Base-by-base conservation (phyloP, 2,888 invertebrate species). In the Periphyllus acericola region DNA sequence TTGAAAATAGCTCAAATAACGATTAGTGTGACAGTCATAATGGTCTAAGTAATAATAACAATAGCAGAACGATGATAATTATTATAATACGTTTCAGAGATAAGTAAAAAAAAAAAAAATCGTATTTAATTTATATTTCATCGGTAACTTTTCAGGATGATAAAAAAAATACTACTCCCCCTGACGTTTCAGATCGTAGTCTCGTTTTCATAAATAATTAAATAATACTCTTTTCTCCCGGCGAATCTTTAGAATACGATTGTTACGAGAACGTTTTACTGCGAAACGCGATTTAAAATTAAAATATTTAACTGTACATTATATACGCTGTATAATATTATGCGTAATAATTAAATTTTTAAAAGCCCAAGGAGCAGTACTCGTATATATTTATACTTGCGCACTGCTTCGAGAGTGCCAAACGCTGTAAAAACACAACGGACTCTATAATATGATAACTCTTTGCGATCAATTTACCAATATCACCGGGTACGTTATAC, bases 281-380 rank as follows among this genome's bases (percentile, higher is more conserved):
- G 19, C 78, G 14, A 78, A 36, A 60, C 60, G 60, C 8, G 79
- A 14, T 79, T 60, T 34, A 29, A 60, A 79, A 79, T 79, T 34
- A 79, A 60, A 79, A 79, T 79, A 60, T 60, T 79, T 60, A 21
- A 79, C 14, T 14, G 11, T 46, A 46, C 3, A 46, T 46, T 14
- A 40, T 40, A 8, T 3, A 14, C 14, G 11, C 14, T 46, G 46
- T 36, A 36, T 36, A 36, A 36, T 36, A 46, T 46, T 46, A 46
- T 11, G 14, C 46, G 14, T 46, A 14, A 14, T 46, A 46, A 46
- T 14, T 46, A 46, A 46, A 46, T 0, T 46, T 46, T 46, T 14
- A 46, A 46, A 46, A 46, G 6, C 36, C 36, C 36, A 6, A 3
- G 6, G 36, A 36, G 6, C 36, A 5, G 36, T 6, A 6, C 6